Evolutionary conservation across 2,113 vertebrate species (phyloP).

Genomic region (Abramis brama): DNA sequence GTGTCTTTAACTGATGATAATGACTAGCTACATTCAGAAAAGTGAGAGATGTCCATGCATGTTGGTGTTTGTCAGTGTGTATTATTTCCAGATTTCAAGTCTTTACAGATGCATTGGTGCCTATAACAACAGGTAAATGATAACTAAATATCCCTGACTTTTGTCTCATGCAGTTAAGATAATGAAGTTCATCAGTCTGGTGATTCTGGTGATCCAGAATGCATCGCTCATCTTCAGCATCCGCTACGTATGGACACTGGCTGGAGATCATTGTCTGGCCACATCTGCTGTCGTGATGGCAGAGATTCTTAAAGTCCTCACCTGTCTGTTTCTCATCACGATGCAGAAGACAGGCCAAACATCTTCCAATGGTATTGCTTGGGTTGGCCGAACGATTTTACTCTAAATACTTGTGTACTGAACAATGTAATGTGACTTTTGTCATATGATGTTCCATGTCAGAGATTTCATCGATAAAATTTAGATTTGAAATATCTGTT

Average conservation of each 20-base stretch:
- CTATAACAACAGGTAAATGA: background rate
- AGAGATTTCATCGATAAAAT: background rate
- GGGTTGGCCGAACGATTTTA: background rate
- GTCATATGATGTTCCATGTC: background rate
- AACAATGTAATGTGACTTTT: background rate
- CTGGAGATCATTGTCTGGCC: slow-evolving; percentile 78
- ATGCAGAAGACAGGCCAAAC: slow-evolving; percentile 80
- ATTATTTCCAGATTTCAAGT: background rate
- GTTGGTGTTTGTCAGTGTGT: background rate
- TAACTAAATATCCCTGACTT: background rate
- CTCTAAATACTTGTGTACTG: background rate
- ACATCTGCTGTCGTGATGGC: slow-evolving; percentile 91
- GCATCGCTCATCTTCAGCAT: slow-evolving; percentile 93
- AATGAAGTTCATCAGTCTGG: slow-evolving; percentile 87
- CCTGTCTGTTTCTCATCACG: slow-evolving; percentile 85
- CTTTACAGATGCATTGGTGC: too few relatives aligned
- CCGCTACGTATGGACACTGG: slow-evolving; percentile 86
- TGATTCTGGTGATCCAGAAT: slow-evolving; percentile 89
- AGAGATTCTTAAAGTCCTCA: slow-evolving; percentile 84
- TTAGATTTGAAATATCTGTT: background rate
- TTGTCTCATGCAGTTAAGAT: slow-evolving; percentile 69
- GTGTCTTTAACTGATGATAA: background rate
- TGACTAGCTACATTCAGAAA: slow-evolving; percentile 2
- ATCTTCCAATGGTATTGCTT: background rate
- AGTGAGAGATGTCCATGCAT: background rate